Percentiles rank a stretch among this genome's conserved stretches.
Evolutionary conservation across 2,797 vertebrate genomes (phyloP).

Genomic region (Danio choprae): DNA sequence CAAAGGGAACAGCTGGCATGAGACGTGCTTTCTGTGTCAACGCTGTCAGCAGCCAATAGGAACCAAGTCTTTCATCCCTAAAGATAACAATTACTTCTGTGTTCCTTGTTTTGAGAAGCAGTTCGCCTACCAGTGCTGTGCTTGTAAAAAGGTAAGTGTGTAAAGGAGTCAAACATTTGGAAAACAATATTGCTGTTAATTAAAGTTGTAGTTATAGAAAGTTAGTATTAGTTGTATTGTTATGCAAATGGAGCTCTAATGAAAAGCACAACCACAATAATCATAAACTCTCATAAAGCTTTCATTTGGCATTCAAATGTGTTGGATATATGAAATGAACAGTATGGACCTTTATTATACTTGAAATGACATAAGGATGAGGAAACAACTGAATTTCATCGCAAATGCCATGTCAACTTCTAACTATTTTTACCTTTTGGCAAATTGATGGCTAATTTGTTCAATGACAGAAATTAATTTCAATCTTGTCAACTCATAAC

Average conservation of each 20-base stretch:
- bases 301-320: too few relatives aligned
- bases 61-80: conserved; percentile 94
- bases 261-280: too few relatives aligned
- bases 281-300: too few relatives aligned
- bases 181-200: background rate
- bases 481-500: too few relatives aligned
- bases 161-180: conserved; percentile 4
- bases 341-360: too few relatives aligned
- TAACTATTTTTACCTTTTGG: background rate
- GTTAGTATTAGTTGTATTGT: too few relatives aligned
- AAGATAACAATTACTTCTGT: conserved; percentile 90
- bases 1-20: conserved; percentile 96
- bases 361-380: background rate
- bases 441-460: background rate
- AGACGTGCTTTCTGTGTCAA: conserved; percentile 95
- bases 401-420: background rate
- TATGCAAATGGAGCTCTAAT: too few relatives aligned
- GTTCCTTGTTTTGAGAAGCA: conserved; percentile 94
- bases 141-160: conserved; percentile 92
- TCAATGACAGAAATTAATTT: background rate
- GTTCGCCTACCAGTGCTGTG: conserved; percentile 91
- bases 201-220: background rate
- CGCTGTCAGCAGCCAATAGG: conserved; percentile 92
- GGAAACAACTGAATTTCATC: background rate
- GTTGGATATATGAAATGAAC: too few relatives aligned